phyloP scores from a whole-genome alignment of 1,140 invertebrate genomes.

The Drosophila elegans region DNA sequence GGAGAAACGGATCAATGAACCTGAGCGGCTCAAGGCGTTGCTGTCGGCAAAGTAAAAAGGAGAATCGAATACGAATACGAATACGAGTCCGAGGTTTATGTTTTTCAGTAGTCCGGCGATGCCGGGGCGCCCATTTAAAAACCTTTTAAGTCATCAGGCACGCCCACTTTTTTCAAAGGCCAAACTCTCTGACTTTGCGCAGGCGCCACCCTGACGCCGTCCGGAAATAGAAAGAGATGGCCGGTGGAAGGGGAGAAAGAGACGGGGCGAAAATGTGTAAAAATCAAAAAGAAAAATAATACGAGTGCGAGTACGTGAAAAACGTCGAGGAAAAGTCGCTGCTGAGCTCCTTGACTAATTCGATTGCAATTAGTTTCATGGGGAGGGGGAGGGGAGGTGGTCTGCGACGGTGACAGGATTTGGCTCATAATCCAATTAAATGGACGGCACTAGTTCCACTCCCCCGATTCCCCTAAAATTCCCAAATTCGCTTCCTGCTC shows the following conservation, averaged over 20 bases:
- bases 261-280: slow-evolving; percentile 20
- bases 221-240: slow-evolving; percentile 61
- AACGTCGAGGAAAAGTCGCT: slow-evolving; percentile 50
- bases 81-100: slow-evolving; percentile 28
- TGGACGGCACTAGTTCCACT: slow-evolving; percentile 52
- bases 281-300: slow-evolving; percentile 22
- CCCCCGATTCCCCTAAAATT: not conserved
- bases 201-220: slow-evolving; percentile 81
- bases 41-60: slow-evolving; percentile 66
- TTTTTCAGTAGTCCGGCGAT: slow-evolving; percentile 28
- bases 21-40: slow-evolving; percentile 65
- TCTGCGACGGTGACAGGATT: slow-evolving; percentile 72
- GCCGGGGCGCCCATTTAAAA: slow-evolving; percentile 73
- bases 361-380: slow-evolving; percentile 77
- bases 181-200: slow-evolving; percentile 22
- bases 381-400: not conserved
- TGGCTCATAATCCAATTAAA: slow-evolving; percentile 78
- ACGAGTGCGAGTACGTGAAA: slow-evolving; percentile 12
- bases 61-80: slow-evolving; percentile 1
- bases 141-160: slow-evolving; percentile 83
- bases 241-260: slow-evolving; percentile 1
- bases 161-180: slow-evolving; percentile 72
- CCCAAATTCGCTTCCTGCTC: slow-evolving; percentile 61
- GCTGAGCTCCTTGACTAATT: slow-evolving; percentile 82
- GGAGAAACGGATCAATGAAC: slow-evolving; percentile 75